A percentile compares a stretch with the other conserved stretches of the same genome.
Evolutionary conservation across 2,113 vertebrate genomes (phyloP).

Genomic region (Rhinoderma darwinii): DNA sequence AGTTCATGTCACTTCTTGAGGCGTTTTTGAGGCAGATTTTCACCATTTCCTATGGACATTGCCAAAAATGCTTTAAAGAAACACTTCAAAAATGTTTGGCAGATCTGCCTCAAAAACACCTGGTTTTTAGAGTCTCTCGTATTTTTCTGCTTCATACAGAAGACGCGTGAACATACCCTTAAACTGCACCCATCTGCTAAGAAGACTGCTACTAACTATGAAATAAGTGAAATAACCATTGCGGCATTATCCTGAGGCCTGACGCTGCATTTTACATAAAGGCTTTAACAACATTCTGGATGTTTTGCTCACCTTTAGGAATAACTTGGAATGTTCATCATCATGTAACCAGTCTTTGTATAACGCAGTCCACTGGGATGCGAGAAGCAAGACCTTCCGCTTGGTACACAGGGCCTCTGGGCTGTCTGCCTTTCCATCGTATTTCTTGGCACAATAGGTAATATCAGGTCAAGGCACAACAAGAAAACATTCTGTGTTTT

Average conservation of each 20-base stretch:
- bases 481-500: constrained; percentile 48
- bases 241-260: neutral
- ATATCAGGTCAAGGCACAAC: constrained; percentile 79
- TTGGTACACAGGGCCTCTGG: constrained; percentile 87
- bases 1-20: no score
- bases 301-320: constrained; percentile 84
- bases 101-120: no score
- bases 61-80: no score
- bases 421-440: constrained; percentile 82
- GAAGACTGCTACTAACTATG: neutral
- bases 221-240: neutral
- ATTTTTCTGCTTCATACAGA: no score
- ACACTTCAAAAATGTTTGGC: no score
- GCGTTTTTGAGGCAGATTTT: no score
- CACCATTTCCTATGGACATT: no score
- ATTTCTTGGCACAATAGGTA: constrained; percentile 91
- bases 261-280: neutral
- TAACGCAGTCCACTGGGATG: constrained; percentile 90
- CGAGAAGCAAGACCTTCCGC: constrained; percentile 89
- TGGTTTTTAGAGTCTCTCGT: no score
- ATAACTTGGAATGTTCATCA: constrained; percentile 89
- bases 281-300: neutral
- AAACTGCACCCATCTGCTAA: neutral
- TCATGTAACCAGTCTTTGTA: constrained; percentile 89
- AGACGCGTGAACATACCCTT: neutral